Conservation (phyloP, 1,140 invertebrate species). For the Steinernema khuongi region DNA sequence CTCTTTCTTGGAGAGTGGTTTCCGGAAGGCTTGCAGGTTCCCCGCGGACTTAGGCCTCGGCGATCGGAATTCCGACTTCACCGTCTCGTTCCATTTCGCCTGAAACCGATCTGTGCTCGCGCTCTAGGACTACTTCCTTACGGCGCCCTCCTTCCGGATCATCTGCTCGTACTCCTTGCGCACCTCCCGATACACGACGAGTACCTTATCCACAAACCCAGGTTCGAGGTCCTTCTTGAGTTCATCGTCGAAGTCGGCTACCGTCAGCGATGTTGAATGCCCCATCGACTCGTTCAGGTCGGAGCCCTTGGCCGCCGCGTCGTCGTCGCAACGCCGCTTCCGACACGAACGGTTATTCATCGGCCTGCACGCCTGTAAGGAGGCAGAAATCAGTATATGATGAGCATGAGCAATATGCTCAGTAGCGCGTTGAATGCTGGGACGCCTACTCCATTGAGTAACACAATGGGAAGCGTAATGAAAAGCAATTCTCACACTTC, state of each 20-base stretch:
- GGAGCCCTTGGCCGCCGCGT: background rate
- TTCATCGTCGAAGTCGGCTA: background rate
- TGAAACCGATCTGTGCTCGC: background rate
- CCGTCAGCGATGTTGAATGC: background rate
- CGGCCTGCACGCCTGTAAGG: background rate
- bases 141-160: background rate
- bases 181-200: background rate
- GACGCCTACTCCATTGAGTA: no score
- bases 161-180: background rate
- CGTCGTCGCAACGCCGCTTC: background rate
- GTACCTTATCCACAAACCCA: background rate
- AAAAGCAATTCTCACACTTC: no score
- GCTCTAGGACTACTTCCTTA: background rate
- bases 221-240: background rate
- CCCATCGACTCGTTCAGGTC: background rate
- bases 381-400: background rate
- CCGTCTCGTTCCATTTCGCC: background rate
- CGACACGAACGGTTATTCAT: conserved; percentile 16
- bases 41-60: background rate
- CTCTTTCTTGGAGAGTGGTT: background rate
- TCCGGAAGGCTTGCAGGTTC: background rate
- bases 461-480: no score
- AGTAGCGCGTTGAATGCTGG: no score
- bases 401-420: no score
- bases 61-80: background rate